Evolutionary conservation across 2,888 invertebrate genomes (phyloP), one percentile per base, ranked within the genome.

Genomic region (Caenorhabditis sp.): DNA sequence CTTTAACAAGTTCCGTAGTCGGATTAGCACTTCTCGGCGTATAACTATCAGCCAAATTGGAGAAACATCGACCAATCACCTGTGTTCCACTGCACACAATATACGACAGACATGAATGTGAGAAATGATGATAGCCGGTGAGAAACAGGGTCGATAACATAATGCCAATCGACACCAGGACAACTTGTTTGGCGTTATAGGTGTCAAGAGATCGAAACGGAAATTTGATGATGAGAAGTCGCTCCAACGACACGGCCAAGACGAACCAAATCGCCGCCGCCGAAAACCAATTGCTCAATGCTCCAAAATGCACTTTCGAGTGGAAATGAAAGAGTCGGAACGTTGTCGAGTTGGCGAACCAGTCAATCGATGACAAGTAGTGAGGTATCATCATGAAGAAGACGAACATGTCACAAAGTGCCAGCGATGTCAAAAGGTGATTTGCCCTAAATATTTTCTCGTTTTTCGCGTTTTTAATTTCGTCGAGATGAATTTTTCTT

Each of bases 201-300:
- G 60, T 75, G 60, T 79, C 79, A 50, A 82, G 69, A 14, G 81
- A 79, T 50, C 82, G 62, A 58, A 82, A 82, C 6, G 82, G 82
- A 58, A 78, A 82, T 58, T 79, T 79, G 70, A 82, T 81, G 67
- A 82, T 78, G 57, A 82, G 66, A 54, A 82, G 75, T 55, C 82
- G 69, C 43, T 82, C 82, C 2, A 82, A 55, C 3, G 79, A 81
- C 51, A 82, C 76, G n/a, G 82, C 82, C 50, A 82, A 58, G 19
- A 82, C 81, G 55, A 82, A 81, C 82, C 82, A 82, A 62, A 82
- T 79, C n/a, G 82, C 81, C 0, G 82, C 79, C 12, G 81, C 81
- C n/a, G 79, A 76, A 63, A 81, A 81, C 82, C 82, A 82, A 63
- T 82, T 82, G 43, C 69, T 74, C 54, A 82, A 58, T 27, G 81